Percentiles rank a stretch among this genome's conserved stretches.
Conservation (phyloP, 2,888 invertebrate species). For the Plebejus anna region DNA sequence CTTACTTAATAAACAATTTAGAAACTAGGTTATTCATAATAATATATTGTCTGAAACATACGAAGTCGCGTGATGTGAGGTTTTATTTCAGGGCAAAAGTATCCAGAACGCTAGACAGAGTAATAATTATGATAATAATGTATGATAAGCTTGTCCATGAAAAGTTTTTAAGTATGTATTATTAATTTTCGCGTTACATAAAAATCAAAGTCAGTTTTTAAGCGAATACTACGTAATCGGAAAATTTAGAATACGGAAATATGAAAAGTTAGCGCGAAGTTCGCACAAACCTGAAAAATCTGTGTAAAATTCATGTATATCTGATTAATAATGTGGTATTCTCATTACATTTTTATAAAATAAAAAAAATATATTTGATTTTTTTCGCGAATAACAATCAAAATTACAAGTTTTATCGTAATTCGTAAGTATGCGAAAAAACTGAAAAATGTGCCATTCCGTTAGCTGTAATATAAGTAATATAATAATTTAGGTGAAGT, state of each 20-base stretch:
- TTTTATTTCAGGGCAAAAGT: constrained; percentile 17
- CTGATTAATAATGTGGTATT: neutral
- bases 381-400: neutral
- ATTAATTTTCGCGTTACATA: neutral
- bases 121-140: constrained; percentile 19
- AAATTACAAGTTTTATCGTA: too few species aligned
- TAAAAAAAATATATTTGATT: too few species aligned
- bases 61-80: constrained; percentile 4
- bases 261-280: neutral
- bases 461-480: too few species aligned
- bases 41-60: constrained; percentile 5
- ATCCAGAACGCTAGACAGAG: neutral
- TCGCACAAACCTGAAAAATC: neutral
- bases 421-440: too few species aligned
- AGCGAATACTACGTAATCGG: neutral
- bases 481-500: too few species aligned
- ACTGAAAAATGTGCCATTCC: too few species aligned
- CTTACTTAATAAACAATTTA: neutral
- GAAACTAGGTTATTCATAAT: constrained; percentile 9
- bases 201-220: neutral
- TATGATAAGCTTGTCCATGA: constrained; percentile 9
- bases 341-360: neutral
- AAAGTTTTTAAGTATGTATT: neutral
- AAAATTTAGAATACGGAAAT: neutral
- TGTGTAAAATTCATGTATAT: neutral